Percentiles rank a stretch among this genome's conserved stretches.
Evolutionary conservation across 2,797 vertebrate genomes (phyloP).

Genomic region (Syngnathus rostellatus): DNA sequence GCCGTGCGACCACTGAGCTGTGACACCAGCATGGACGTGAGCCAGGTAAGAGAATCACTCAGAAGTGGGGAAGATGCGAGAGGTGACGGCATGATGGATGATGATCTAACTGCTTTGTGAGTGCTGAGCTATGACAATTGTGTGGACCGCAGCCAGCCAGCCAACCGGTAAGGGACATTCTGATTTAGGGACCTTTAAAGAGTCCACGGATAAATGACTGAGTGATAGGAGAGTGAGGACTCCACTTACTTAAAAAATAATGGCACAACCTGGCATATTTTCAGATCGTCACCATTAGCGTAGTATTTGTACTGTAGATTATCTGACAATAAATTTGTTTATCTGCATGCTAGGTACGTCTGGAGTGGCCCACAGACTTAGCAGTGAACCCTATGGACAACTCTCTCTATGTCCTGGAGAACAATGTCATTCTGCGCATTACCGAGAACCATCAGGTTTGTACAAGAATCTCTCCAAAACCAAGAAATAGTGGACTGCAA

Average conservation of each 20-base stretch:
- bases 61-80: conserved; percentile 17
- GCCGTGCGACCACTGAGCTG: conserved; percentile 83
- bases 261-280: conserved; percentile 31
- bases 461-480: conserved; percentile 22
- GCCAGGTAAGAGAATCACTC: conserved; percentile 74
- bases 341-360: conserved; percentile 77
- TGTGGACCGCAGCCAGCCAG: conserved; percentile 79
- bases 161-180: conserved; percentile 45
- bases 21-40: conserved; percentile 96
- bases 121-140: conserved; percentile 80
- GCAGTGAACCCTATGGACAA: conserved; percentile 99
- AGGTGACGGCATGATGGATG: conserved; percentile 46
- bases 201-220: conserved; percentile 45
- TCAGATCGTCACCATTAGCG: conserved; percentile 17
- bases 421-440: conserved; percentile 97
- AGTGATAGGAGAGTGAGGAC: conserved; percentile 33
- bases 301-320: conserved; percentile 11
- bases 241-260: conserved; percentile 46
- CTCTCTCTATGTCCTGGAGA: conserved; percentile 95
- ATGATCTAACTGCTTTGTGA: conserved; percentile 71
- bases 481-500: neutral
- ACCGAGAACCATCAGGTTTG: conserved; percentile 94
- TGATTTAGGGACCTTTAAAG: conserved; percentile 52
- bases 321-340: conserved; percentile 16
- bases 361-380: conserved; percentile 98